Base-by-base conservation (phyloP, 2,888 invertebrate species). In the Bombyx huttoni region DNA sequence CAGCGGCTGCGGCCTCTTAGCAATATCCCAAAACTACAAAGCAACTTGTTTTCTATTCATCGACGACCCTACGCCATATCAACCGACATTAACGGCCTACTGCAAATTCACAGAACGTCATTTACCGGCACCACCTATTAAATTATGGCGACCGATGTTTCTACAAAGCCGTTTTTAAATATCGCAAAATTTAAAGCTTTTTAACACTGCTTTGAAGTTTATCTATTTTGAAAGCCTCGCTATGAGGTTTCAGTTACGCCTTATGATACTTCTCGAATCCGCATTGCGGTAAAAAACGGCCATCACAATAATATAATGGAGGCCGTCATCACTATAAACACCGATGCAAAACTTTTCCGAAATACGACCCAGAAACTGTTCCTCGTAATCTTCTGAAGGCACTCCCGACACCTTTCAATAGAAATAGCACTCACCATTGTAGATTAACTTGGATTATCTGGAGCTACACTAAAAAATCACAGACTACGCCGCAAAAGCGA, bases 391-490 rank as follows among this genome's bases (percentile, higher is more conserved):
- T 68, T 74, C 73, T 53, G 70, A 78, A 78, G 74, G 71, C 83
- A 84, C 82, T 82, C 69, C 65, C 62, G 65, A 65, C 75, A 80
- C 80, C 70, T 70, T 80, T 75, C 70, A 72, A 66, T 70, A 75
- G 68, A 84, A 88, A 82, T 76, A 82, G 74, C 89, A 89, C 89
- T 89, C 89, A 89, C 89, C 89, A 89, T 89, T 73, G 86, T 87
- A 82, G 89, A 89, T 89, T 89, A 89, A 88, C 83, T 87, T 86
- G 89, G 89, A 89, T 89, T 88, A 87, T 82, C 88, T 81, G 86
- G 85, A 85, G 88, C 89, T 89, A 89, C 89, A 89, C 89, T 89
- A 89, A 89, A 86, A 79, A 87, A 87, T 89, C 89, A 87, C 88
- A 87, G 87, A 82, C 83, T 81, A 82, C 81, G 88, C 83, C 89